phyloP scores from a whole-genome alignment of 1,140 invertebrate genomes.

The Dolichoris vasculosae region DNA sequence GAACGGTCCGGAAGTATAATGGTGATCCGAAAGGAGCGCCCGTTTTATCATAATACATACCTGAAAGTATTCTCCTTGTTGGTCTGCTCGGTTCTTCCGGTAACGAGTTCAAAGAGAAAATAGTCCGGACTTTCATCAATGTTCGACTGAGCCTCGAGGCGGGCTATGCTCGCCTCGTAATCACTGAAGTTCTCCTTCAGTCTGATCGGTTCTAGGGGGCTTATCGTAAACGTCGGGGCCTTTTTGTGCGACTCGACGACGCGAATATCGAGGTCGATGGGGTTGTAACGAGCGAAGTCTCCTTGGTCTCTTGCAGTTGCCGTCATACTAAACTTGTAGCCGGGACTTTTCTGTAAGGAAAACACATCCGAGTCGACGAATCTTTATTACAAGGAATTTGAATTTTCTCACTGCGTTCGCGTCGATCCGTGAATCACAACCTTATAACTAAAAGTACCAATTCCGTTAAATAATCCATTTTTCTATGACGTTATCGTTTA shows the following conservation, averaged over 20 bases:
- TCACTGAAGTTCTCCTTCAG: slow-evolving; percentile 84
- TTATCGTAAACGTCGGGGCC: slow-evolving; percentile 82
- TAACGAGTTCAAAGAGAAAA: slow-evolving; percentile 83
- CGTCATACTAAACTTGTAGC: slow-evolving; percentile 82
- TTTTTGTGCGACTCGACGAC: slow-evolving; percentile 92
- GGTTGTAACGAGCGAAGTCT: slow-evolving; percentile 76
- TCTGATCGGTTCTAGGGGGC: slow-evolving; percentile 76
- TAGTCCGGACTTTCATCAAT: slow-evolving; percentile 81
- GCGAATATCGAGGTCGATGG: slow-evolving; percentile 85
- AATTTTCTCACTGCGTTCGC: not conserved
- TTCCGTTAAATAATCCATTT: no score
- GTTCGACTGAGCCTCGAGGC: slow-evolving; percentile 83
- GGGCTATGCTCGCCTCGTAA: slow-evolving; percentile 81
- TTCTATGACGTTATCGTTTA: no score
- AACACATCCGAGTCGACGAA: not conserved
- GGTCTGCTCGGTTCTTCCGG: slow-evolving; percentile 87
- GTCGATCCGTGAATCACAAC: not conserved
- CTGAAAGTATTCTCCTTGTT: slow-evolving; percentile 87
- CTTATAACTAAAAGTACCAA: not conserved
- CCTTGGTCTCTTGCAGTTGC: slow-evolving; percentile 87
- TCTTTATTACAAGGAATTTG: not conserved
- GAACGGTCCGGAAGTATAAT: no score
- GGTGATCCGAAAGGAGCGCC: not conserved
- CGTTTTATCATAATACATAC: slow-evolving; percentile 38
- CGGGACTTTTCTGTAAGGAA: slow-evolving; percentile 76